Percentiles rank a stretch among this genome's conserved stretches.
phyloP scores from a whole-genome alignment of 2,888 invertebrate genomes.

The Lysandra coridon region DNA sequence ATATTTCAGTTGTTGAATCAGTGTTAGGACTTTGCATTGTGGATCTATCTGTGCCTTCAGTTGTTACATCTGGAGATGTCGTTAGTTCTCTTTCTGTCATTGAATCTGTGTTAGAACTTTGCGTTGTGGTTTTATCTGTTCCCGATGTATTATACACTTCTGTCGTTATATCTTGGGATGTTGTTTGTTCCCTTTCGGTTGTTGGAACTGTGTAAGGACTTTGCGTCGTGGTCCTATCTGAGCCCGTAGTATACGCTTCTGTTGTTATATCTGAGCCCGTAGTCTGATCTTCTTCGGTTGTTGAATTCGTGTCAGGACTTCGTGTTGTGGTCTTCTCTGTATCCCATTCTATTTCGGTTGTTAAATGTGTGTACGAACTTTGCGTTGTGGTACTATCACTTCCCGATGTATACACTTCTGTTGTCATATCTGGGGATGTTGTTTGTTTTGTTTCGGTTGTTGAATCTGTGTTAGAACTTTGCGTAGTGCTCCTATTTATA shows the following conservation, averaged over 20 bases:
- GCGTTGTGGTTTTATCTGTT: too few species aligned
- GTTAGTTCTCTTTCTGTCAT: conserved; percentile 16
- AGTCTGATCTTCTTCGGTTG: background rate
- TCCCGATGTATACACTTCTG: background rate
- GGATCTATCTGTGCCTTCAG: background rate
- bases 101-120: background rate
- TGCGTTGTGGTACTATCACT: too few species aligned
- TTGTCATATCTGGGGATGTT: background rate
- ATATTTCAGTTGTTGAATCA: too few species aligned
- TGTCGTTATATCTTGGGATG: background rate
- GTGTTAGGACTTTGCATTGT: too few species aligned
- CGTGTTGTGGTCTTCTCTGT: background rate
- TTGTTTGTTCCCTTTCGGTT: conserved; percentile 19
- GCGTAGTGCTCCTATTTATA: too few species aligned
- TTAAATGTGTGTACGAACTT: too few species aligned
- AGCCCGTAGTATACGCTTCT: too few species aligned
- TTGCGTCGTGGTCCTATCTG: background rate
- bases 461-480: background rate
- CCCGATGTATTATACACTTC: too few species aligned
- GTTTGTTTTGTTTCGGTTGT: conserved; percentile 23
- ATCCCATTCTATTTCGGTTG: too few species aligned
- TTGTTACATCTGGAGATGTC: background rate
- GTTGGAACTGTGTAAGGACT: background rate
- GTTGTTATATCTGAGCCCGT: background rate
- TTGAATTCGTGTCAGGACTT: background rate